Percentiles rank a stretch among this genome's conserved stretches.
Evolutionary conservation across 2,113 vertebrate species (phyloP).

Genomic region (Cochlearius cochlearius): DNA sequence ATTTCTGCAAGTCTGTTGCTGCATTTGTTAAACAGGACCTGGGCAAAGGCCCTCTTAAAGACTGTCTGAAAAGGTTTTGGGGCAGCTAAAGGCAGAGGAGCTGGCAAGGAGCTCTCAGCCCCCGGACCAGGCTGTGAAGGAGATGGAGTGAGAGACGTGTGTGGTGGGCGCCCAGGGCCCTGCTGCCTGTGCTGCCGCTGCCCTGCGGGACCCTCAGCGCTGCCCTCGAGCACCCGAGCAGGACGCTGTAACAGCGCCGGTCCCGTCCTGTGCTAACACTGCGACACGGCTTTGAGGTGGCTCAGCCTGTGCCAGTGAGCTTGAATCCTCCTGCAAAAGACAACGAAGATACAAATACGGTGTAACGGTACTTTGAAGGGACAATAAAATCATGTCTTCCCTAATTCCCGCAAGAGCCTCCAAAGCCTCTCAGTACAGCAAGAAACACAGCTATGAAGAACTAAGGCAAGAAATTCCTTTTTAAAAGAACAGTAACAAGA

Average conservation of each 20-base stretch:
- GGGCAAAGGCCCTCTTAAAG: neutral
- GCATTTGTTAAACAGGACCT: neutral
- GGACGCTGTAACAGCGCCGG: accelerated
- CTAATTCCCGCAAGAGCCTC: neutral
- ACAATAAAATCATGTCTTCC: neutral
- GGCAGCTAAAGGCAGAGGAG: neutral
- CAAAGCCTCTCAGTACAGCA: neutral
- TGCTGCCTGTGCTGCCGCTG: neutral
- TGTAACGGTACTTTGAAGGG: neutral
- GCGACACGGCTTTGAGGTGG: accelerated
- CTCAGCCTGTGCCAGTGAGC: neutral
- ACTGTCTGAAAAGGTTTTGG: neutral
- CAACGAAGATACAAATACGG: accelerated
- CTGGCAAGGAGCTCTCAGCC: neutral
- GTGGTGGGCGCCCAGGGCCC: neutral
- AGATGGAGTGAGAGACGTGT: accelerated
- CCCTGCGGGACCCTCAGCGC: accelerated
- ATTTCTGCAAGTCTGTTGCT: neutral
- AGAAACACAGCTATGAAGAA: neutral
- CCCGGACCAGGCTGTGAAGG: neutral
- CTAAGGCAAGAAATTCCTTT: neutral
- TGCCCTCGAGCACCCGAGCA: neutral
- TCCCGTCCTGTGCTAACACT: neutral
- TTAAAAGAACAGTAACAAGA: neutral
- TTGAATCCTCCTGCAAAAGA: neutral